Evolutionary conservation across 2,113 vertebrate species (phyloP), one percentile per base, ranked within the genome.

Genomic region (Lutjanus erythropterus): DNA sequence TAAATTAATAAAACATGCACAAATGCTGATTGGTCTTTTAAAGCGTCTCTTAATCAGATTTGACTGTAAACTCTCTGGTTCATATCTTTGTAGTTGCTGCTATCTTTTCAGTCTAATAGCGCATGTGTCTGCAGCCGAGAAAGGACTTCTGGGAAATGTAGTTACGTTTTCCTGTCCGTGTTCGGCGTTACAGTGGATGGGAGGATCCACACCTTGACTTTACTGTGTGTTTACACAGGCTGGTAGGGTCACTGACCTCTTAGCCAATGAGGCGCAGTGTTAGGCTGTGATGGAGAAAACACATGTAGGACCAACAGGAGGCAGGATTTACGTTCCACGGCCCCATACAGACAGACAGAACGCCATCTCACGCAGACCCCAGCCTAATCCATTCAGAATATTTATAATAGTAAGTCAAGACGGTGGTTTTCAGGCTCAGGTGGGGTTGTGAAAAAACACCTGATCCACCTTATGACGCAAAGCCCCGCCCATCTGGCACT

Each of bases 271-370:
- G 61, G 67, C 35, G 3, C 62, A 58, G 58, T 3, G 6, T 64
- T 75, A 3, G 1, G 25, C 67, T n/a, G 4, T 79, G 49, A 92
- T 89, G 78, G 47, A 53, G 7, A 78, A 80, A 90, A 75, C 89
- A 92, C 46, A 78, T 85, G 87, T 27, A 1, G 25, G 49, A 52
- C 44, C 49, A 71, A 71, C n/a, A 33, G 76, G 62, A 90, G 58
- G 44, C 65, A 41, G 50, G 49, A 35, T 81, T 85, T 60, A 74
- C 23, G 19, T 39, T 35, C 53, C 31, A 21, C 6, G 5, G 4
- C 0, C 25, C 11, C 14, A 8, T 2, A 14, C 16, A 7, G 29
- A 29, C 59, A 53, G n/a, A 69, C 39, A 53, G n/a, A 62, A 19
- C 2, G 6, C 2, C 9, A 23, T 49, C 49, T 4, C 18, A 59